phyloP scores from a whole-genome alignment of 2,888 invertebrate species.

The Pristionchus mayeri region DNA sequence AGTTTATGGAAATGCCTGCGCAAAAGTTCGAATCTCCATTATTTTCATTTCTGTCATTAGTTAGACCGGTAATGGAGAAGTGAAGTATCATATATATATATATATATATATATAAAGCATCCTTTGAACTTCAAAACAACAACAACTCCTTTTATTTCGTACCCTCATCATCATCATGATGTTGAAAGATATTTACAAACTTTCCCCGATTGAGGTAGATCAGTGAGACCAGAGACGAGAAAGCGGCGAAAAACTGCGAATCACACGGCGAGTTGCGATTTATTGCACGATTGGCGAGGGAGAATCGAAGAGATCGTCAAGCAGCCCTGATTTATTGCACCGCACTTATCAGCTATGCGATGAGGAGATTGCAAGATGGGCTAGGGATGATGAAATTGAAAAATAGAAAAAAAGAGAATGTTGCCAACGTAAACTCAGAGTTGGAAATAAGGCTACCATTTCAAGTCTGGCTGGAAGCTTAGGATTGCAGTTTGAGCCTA shows the following conservation, averaged over 20 bases:
- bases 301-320: background rate
- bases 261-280: background rate
- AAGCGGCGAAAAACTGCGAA: background rate
- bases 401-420: background rate
- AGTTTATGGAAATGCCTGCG: too few species aligned
- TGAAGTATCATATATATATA: too few species aligned
- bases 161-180: background rate
- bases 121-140: too few species aligned
- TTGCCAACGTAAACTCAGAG: background rate
- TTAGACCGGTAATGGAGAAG: too few species aligned
- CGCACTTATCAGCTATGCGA: background rate
- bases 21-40: too few species aligned
- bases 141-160: too few species aligned
- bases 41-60: too few species aligned
- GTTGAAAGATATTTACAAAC: background rate
- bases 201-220: background rate
- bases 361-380: background rate
- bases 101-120: too few species aligned
- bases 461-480: too few species aligned
- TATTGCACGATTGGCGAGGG: background rate
- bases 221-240: background rate
- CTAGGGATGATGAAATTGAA: background rate
- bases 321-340: background rate
- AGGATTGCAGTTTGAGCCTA: too few species aligned
- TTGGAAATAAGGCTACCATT: too few species aligned